Evolutionary conservation across 2,113 vertebrate genomes (phyloP).

Genomic region (Ifrita kowaldi): DNA sequence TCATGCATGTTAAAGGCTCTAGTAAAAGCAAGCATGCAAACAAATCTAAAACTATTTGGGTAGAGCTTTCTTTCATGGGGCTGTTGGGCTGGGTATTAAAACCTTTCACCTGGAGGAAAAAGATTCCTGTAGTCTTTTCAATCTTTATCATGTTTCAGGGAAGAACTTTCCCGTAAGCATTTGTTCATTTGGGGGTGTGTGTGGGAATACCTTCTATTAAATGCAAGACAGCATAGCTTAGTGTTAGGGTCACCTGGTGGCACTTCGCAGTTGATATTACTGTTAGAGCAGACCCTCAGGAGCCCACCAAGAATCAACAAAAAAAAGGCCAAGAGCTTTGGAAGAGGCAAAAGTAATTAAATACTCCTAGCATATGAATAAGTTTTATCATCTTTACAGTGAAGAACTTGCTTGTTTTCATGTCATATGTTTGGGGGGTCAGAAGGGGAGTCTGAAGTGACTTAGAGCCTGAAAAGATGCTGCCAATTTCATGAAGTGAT

Average conservation of each 20-base stretch:
- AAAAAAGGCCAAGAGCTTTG: neutral
- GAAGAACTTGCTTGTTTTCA: neutral
- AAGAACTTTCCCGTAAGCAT: neutral
- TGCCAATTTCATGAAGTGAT: neutral
- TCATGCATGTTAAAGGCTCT: neutral
- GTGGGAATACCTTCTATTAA: neutral
- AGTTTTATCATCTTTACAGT: neutral
- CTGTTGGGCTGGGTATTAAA: neutral
- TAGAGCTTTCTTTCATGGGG: neutral
- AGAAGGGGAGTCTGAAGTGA: neutral
- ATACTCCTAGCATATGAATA: neutral
- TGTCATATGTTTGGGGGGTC: neutral
- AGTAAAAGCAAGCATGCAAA: neutral
- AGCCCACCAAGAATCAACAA: neutral
- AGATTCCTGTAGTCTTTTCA: neutral
- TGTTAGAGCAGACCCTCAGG: neutral
- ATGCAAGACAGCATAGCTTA: neutral
- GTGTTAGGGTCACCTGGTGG: neutral
- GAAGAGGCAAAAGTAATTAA: neutral
- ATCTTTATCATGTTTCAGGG: neutral
- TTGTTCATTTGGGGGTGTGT: fast-evolving
- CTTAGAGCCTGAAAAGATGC: neutral
- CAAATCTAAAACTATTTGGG: neutral
- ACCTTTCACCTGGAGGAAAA: neutral
- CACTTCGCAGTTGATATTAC: neutral